Base-by-base conservation (phyloP, 2,113 vertebrate species). In the Gnathonemus longibarbis region DNA sequence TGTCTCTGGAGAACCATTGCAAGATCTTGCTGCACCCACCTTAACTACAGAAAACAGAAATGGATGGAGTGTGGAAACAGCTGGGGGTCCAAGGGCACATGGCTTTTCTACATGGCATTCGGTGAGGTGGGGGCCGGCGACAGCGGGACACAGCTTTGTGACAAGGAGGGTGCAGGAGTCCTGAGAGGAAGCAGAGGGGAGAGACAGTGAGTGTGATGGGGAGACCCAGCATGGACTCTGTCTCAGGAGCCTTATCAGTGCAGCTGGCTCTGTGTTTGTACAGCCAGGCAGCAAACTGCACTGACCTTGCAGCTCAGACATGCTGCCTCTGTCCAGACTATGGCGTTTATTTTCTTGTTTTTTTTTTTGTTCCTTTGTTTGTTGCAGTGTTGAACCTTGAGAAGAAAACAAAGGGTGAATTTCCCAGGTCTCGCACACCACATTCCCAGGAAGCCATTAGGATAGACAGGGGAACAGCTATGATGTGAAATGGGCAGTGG, bases 361-460 rank as follows among this genome's bases (percentile, higher is more conserved):
- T 90, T 91, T 91, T 89, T 21, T 1, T 8, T 62, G 49, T 89
- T 91, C 62, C 4, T 0, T 6, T 88, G 88, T 92, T 91, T 92
- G 92, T 92, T 93, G 87, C 89, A 88, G 88, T 90, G 91, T 90
- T 89, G 92, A 86, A 31, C 53, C 27, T 70, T 88, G 27, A 48
- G 52, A 89, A 90, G 91, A 80, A 93, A 92, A 93, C 85, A 92
- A 94, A 91, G 86, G 77, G 13, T 77, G 90, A 50, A 88, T 85
- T 91, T 88, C 53, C 27, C 35, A 42, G 83, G 90, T 86, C n/a
- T 86, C 48, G 0, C 48, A 86, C 5, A 27, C 48, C 31, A 11
- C 90, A 93, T 91, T 90, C 89, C 90, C 90, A 90, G 92, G 91
- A 93, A 92, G 90, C 49, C 66, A 46, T 90, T 90, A 53, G 89